phyloP scores from a whole-genome alignment of 2,113 vertebrate genomes.

The Todiramphus saurophagus region DNA sequence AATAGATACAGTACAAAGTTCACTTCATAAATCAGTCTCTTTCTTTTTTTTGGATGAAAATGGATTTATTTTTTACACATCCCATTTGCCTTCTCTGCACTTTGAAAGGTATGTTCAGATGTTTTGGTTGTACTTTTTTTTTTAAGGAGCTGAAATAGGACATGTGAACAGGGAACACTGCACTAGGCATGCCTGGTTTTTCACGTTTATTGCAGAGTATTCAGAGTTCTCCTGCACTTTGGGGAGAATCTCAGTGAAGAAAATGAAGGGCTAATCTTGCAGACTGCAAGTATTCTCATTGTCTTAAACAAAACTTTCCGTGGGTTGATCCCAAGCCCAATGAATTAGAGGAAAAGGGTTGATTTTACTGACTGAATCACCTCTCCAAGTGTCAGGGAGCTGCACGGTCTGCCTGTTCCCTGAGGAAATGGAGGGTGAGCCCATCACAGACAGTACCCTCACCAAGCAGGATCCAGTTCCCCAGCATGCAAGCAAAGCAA shows the following conservation, averaged over 20 bases:
- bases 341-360: not conserved
- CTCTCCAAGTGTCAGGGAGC: not conserved
- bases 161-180: not conserved
- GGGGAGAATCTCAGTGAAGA: not conserved
- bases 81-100: not conserved
- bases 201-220: not conserved
- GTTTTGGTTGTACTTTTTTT: not conserved
- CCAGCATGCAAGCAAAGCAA: not conserved
- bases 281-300: not conserved
- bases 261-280: not conserved
- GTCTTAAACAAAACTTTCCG: not conserved
- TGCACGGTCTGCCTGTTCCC: not conserved
- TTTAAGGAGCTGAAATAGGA: not conserved
- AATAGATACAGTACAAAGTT: conserved; percentile 2
- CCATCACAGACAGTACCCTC: not conserved
- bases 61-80: not conserved
- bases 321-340: not conserved
- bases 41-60: not conserved
- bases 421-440: not conserved
- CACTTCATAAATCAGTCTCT: not conserved
- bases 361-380: not conserved
- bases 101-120: not conserved
- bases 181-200: not conserved
- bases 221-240: not conserved
- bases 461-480: not conserved